Percentiles rank a stretch among this genome's conserved stretches.
phyloP scores from a whole-genome alignment of 2,797 vertebrate species.

The Allobates femoralis region DNA sequence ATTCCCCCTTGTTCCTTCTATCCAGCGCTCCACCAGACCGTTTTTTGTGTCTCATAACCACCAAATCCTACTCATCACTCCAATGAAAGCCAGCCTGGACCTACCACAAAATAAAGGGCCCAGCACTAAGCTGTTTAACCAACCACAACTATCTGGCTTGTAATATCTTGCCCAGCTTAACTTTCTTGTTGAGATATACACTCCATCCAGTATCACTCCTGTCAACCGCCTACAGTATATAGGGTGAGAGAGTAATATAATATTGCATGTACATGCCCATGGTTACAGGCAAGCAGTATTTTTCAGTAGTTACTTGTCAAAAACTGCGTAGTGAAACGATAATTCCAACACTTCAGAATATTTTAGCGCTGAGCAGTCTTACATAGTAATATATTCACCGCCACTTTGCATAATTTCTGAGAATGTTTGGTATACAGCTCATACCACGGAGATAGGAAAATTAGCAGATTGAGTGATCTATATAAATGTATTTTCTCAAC shows the following conservation, averaged over 20 bases:
- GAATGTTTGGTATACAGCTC: neutral
- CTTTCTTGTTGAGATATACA: too few relatives aligned
- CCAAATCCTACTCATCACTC: too few relatives aligned
- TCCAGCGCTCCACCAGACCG: too few relatives aligned
- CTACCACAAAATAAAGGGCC: too few relatives aligned
- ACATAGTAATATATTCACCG: constrained; percentile 15
- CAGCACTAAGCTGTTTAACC: too few relatives aligned
- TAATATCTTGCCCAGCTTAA: too few relatives aligned
- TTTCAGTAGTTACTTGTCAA: neutral
- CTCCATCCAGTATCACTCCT: too few relatives aligned
- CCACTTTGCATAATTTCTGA: neutral
- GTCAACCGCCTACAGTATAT: too few relatives aligned
- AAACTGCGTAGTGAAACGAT: neutral
- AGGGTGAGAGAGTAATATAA: neutral
- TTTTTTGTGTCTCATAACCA: too few relatives aligned
- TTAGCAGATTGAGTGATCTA: constrained; percentile 1
- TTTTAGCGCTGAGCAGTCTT: neutral
- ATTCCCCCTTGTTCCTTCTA: too few relatives aligned
- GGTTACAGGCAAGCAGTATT: neutral
- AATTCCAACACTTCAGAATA: neutral
- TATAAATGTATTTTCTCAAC: constrained; percentile 8
- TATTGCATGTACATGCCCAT: neutral
- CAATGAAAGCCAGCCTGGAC: too few relatives aligned
- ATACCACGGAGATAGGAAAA: constrained; percentile 7
- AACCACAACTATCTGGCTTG: too few relatives aligned